Percentiles rank a stretch among this genome's conserved stretches.
These are phyloP conservation scores for Caenorhabditis wallacei DNA, from an alignment of 2,888 invertebrate species.

Conservation along the genomic window DNA sequence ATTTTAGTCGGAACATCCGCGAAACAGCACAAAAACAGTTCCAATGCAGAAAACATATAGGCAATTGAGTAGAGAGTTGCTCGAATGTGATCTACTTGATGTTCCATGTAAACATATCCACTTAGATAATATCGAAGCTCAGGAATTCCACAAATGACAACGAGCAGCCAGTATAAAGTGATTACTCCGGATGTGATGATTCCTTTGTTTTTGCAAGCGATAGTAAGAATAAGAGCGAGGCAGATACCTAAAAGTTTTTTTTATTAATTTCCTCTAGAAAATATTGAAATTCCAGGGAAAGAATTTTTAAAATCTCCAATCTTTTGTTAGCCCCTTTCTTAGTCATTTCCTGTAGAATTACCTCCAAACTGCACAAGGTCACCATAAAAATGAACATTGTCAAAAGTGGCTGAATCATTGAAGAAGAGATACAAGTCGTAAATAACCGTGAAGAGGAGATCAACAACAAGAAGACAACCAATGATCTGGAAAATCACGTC, in stretches of 20 bases:
- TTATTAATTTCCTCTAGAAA: no score
- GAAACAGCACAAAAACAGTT: slow-evolving; percentile 79
- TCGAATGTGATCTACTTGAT: slow-evolving; percentile 48
- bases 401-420: background rate
- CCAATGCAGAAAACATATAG: slow-evolving; percentile 69
- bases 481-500: slow-evolving; percentile 51
- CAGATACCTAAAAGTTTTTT: slow-evolving; percentile 62
- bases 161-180: slow-evolving; percentile 79
- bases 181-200: slow-evolving; percentile 81
- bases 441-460: slow-evolving; percentile 66
- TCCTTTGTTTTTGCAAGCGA: slow-evolving; percentile 79
- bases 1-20: slow-evolving; percentile 76
- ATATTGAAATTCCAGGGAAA: no score
- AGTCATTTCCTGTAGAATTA: no score
- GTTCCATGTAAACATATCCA: slow-evolving; percentile 35
- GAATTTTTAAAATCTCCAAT: no score
- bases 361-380: slow-evolving; percentile 71
- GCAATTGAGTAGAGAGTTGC: slow-evolving; percentile 66
- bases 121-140: slow-evolving; percentile 23
- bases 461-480: slow-evolving; percentile 67
- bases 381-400: slow-evolving; percentile 51
- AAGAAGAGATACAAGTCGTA: slow-evolving; percentile 62
- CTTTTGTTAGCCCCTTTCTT: no score
- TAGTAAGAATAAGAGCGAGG: slow-evolving; percentile 75
- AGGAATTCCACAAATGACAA: slow-evolving; percentile 65